phyloP scores from a whole-genome alignment of 2,113 vertebrate genomes.

The Panthera uncia region DNA sequence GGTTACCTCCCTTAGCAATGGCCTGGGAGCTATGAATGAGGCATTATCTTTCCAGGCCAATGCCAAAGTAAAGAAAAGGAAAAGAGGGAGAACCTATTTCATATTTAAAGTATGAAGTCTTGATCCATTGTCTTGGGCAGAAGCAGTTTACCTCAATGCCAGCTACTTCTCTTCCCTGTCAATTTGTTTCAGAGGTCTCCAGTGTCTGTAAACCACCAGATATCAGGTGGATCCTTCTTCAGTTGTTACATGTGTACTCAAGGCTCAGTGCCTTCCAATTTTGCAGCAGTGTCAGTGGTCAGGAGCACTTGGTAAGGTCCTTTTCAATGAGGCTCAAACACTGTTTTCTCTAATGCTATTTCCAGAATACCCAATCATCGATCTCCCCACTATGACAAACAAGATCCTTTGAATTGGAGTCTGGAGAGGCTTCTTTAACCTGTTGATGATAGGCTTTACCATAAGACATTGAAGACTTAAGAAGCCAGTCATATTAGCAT shows the following conservation, averaged over 20 bases:
- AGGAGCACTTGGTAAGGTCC: neutral
- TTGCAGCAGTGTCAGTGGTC: neutral
- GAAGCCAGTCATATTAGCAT: neutral
- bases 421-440: neutral
- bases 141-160: neutral
- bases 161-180: neutral
- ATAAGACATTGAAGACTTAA: neutral
- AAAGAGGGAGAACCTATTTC: neutral
- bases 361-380: neutral
- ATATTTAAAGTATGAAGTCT: neutral
- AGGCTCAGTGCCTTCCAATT: neutral
- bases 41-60: neutral
- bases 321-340: neutral
- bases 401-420: neutral
- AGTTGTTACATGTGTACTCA: neutral
- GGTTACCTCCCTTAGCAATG: neutral
- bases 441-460: neutral
- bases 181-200: neutral
- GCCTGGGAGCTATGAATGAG: neutral
- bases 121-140: neutral
- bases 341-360: neutral
- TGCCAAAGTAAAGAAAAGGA: neutral
- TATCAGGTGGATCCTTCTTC: neutral
- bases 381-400: neutral
- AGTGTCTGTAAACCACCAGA: neutral